Conservation (phyloP, 1,140 invertebrate species). For the Eurosta solidaginis region DNA sequence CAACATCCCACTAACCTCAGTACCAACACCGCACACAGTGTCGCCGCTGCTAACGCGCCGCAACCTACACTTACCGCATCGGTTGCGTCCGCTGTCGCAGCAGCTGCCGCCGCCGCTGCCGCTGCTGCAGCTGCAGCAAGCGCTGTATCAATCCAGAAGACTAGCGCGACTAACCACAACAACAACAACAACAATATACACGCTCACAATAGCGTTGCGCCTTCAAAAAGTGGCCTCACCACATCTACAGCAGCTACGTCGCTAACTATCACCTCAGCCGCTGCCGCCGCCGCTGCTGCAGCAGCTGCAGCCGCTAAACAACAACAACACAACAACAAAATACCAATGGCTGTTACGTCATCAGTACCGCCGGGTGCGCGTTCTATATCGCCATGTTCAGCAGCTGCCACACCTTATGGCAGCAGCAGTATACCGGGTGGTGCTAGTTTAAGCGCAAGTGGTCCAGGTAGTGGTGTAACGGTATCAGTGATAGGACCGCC, state of each 20-base stretch:
- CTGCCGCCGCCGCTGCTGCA: conserved; percentile 61
- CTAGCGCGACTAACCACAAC: background rate
- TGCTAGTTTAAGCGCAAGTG: conserved; percentile 52
- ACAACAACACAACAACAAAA: conserved; percentile 27
- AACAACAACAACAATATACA: conserved; percentile 30
- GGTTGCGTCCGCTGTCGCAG: conserved; percentile 29
- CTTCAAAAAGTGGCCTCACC: conserved; percentile 59
- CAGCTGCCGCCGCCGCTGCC: conserved; percentile 60
- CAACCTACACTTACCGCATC: conserved; percentile 34
- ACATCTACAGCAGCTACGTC: conserved; percentile 67
- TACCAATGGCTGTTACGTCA: conserved; percentile 53
- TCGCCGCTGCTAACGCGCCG: conserved; percentile 19
- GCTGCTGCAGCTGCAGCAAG: conserved; percentile 50
- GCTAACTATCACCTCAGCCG: conserved; percentile 59
- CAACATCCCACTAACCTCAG: conserved; percentile 34
- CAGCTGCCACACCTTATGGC: conserved; percentile 57
- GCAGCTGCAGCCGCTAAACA: conserved; percentile 48
- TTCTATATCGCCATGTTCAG: conserved; percentile 61
- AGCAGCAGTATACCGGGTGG: conserved; percentile 55
- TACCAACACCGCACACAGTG: conserved; percentile 32
- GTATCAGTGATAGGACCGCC: conserved; percentile 70
- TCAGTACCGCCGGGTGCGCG: conserved; percentile 63
- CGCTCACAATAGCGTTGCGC: background rate
- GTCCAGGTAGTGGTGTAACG: conserved; percentile 42
- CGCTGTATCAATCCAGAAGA: background rate